Base-by-base conservation (phyloP, 53 echinoderm and acorn worm genomes). In the Henricia sp. region DNA sequence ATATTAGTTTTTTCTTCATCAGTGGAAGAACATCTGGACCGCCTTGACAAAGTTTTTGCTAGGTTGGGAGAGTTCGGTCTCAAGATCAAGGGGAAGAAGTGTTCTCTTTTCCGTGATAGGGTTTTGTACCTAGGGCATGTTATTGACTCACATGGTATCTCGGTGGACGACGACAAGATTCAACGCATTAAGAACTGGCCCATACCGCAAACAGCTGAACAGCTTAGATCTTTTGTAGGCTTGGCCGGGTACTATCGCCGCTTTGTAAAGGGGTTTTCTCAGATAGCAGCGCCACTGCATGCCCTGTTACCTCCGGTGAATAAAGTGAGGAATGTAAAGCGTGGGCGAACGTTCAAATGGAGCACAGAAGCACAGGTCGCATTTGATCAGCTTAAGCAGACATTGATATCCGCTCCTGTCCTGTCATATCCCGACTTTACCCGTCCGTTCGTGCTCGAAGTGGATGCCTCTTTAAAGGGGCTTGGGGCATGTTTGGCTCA, bases 201-300 rank as follows among this genome's bases (percentile, higher is more conserved):
- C 17, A 21, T 19, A 14, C 59, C 59, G 35, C 21, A 57, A 3
- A 55, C 33, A 14, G 28, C 30, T 17, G 37, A 38, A 26, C 27
- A 77, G 17, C 2, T 77, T 17, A 33, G 77, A 24, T 55, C 77
- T 17, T 77, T 58, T 57, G 20, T 77, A 30, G 77, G 77, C 2
- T 33, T 77, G 19, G 59, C 77, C 4, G 55, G 56, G 9, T 77
- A 57, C 24, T 77, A 57, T 60, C 3, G 77, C 13, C 3, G 57
- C n/a, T 58, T 77, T 55, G 77, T 59, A 19, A 6, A 74, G 50
- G 74, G 53, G 4, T 74, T 52, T 50, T 52, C 52, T 6, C 3
- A 50, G 27, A 24, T 52, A n/a, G 52, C 74, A 21, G 52, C 74
- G 25, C 74, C 74, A 2, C 74, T 74, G 2, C 70, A 70, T 70